Evolutionary conservation across 2,797 vertebrate species (phyloP).

Genomic region (Pseudochaenichthys georgianus): DNA sequence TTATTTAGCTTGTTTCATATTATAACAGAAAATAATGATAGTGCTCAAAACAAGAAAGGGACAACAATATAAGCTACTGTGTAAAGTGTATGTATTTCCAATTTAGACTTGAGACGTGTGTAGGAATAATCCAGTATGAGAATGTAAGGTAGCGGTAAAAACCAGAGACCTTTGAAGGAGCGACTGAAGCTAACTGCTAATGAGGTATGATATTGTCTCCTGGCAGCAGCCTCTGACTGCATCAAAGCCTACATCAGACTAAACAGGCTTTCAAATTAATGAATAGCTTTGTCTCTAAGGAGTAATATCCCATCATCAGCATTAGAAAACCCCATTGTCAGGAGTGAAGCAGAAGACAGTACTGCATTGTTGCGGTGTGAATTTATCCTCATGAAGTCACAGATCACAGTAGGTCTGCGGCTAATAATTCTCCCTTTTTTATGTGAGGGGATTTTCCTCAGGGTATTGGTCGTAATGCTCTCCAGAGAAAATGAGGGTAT

Average conservation of each 20-base stretch:
- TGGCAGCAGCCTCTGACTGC: conserved; percentile 80
- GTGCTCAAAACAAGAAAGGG: conserved; percentile 5
- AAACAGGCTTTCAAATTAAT: conserved; percentile 89
- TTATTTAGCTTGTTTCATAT: conserved; percentile 31
- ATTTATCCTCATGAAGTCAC: conserved; percentile 84
- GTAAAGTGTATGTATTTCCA: conserved; percentile 55
- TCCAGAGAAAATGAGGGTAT: conserved; percentile 63
- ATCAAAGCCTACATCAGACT: conserved; percentile 87
- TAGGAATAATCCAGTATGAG: conserved; percentile 42
- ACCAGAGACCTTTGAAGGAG: conserved; percentile 72
- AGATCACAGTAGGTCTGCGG: conserved; percentile 76
- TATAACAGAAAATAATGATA: conserved; percentile 12
- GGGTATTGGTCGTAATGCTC: conserved; percentile 72
- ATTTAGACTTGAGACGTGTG: conserved; percentile 45
- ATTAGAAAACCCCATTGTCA: conserved; percentile 81
- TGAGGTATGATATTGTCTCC: conserved; percentile 82
- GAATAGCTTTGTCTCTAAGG: conserved; percentile 84
- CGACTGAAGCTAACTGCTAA: conserved; percentile 81
- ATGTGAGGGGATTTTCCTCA: conserved; percentile 55
- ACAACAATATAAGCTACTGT: not conserved
- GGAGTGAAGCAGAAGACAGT: conserved; percentile 67
- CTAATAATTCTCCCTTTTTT: conserved; percentile 72
- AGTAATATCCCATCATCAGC: conserved; percentile 86
- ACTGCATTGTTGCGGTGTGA: conserved; percentile 63
- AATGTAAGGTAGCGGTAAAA: conserved; percentile 64